Evolutionary conservation across 2,888 invertebrate genomes (phyloP), one percentile per base, ranked within the genome.

Genomic region (Oligia strigilis): DNA sequence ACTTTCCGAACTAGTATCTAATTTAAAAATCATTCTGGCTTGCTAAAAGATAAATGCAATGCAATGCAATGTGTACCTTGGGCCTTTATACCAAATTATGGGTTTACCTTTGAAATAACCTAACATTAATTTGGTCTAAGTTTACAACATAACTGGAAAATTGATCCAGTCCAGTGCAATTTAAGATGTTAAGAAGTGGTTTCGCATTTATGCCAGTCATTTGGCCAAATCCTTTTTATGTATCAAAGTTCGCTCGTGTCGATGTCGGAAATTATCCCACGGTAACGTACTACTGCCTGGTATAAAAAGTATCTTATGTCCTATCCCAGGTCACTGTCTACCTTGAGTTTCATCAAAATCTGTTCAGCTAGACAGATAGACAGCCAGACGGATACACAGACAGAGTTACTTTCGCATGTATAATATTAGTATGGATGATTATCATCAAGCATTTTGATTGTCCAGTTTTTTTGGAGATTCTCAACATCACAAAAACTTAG

Each of bases 161-260:
- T 82, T 43, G 65, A 64, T 82, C 43, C 76, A 76, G 76, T 64
- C 17, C 36, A 49, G 66, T 23, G 29, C 23, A 81, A 74, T 80
- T 74, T 81, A 40, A 19, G 11, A 76, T 66, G 46, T 52, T 82
- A 82, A 76, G 19, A 71, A 69, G 43, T 78, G 14, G n/a, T 66
- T 52, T 80, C 17, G 46, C 40, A 70, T 69, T 17, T 62, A 29
- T 23, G n/a, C 2, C 14, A 69, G n/a, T 40, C 19, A 60, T 60
- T 82, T 49, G 23, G 14, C 49, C 1, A 36, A 65, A 52, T 70
- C 17, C 19, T 19, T 67, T 67, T n/a, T 46, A 43, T 17, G 43
- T 9, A 67, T 43, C 46, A 29, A 17, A 52, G 19, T 6, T 55
- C 6, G 52, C 52, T 17, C 52, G 52, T 55, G 19, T 55, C 6